These are phyloP conservation scores for Aporophyla nigra DNA, from an alignment of 2,888 invertebrate genomes.

Conservation along the genomic window DNA sequence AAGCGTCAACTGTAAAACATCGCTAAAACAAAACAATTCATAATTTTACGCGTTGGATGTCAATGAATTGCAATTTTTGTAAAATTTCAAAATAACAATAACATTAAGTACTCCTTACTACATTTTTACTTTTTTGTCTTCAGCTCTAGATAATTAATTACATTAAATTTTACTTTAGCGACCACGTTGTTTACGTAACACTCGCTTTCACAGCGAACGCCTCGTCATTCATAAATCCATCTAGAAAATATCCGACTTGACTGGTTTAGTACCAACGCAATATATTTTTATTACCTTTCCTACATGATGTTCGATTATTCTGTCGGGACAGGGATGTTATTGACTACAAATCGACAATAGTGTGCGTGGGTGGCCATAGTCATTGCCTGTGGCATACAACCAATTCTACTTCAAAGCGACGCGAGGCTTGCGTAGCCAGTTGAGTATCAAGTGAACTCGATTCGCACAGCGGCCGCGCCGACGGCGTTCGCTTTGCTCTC, in stretches of 20 bases:
- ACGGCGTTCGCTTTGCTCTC: conserved; percentile 65
- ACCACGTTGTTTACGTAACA: conserved; percentile 76
- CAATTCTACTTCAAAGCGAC: conserved; percentile 65
- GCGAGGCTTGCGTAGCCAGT: conserved; percentile 61
- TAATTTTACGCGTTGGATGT: background rate
- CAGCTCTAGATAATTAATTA: conserved; percentile 15
- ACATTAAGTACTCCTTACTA: background rate
- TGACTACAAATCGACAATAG: conserved; percentile 62
- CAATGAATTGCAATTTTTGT: background rate
- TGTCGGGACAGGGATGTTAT: conserved; percentile 46
- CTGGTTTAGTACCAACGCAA: conserved; percentile 13
- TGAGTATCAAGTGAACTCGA: conserved; percentile 80
- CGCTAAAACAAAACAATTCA: background rate
- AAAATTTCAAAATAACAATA: background rate
- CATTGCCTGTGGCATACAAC: conserved; percentile 64
- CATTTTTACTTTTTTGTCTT: background rate
- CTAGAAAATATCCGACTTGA: conserved; percentile 8
- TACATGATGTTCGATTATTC: conserved; percentile 37
- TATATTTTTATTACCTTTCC: conserved; percentile 16
- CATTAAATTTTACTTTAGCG: conserved; percentile 54
- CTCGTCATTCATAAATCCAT: conserved; percentile 47
- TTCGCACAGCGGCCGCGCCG: conserved; percentile 75
- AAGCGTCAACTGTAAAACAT: background rate
- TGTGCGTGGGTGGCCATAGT: conserved; percentile 71
- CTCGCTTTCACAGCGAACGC: conserved; percentile 75